Percentiles rank a stretch among this genome's conserved stretches.
Evolutionary conservation across 2,888 invertebrate genomes (phyloP).

Genomic region (Andrena bicolor): DNA sequence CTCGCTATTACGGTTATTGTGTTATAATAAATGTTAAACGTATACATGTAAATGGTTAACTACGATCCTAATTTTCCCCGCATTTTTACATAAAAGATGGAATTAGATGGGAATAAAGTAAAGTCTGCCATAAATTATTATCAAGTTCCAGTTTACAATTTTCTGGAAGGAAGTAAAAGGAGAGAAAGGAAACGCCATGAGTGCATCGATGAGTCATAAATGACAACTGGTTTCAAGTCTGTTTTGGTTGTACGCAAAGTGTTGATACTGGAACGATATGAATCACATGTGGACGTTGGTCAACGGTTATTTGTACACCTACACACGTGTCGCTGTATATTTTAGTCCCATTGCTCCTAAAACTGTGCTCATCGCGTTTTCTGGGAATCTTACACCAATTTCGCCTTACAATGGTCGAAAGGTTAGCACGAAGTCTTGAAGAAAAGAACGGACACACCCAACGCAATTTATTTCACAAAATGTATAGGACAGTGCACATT

Average conservation of each 20-base stretch:
- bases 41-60: too few relatives aligned
- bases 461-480: conserved; percentile 20
- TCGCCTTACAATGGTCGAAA: background rate
- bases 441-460: background rate
- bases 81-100: background rate
- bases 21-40: too few relatives aligned
- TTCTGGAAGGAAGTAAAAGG: conserved; percentile 46
- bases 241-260: conserved; percentile 41
- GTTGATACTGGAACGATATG: conserved; percentile 30
- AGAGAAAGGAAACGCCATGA: conserved; percentile 52
- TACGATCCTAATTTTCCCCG: background rate
- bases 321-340: background rate
- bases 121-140: background rate
- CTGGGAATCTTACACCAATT: background rate
- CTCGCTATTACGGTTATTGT: too few relatives aligned
- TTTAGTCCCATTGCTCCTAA: background rate
- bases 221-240: conserved; percentile 36
- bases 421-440: background rate
- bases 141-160: background rate
- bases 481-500: conserved; percentile 17
- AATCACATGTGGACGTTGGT: conserved; percentile 40
- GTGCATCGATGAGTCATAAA: conserved; percentile 46
- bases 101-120: background rate
- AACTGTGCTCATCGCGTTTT: too few relatives aligned
- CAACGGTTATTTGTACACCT: conserved; percentile 46